Percentiles rank a stretch among this genome's conserved stretches.
phyloP scores from a whole-genome alignment of 2,797 vertebrate genomes.

The Acomys russatus region DNA sequence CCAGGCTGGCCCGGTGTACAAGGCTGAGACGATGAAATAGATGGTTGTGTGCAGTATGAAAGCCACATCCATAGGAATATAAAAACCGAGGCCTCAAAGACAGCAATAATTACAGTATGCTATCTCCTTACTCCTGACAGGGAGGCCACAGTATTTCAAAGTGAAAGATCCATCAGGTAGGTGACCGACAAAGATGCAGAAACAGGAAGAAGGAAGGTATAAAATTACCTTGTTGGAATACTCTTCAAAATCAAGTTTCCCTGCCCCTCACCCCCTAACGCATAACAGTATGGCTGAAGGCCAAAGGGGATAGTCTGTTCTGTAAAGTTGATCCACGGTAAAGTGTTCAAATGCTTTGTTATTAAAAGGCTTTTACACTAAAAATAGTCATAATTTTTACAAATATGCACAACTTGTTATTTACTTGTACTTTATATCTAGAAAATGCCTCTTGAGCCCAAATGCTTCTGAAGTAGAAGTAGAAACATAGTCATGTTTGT shows the following conservation, averaged over 20 bases:
- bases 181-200: constrained; percentile 52
- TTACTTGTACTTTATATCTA: neutral
- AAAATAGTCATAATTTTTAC: neutral
- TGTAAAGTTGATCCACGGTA: neutral
- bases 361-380: constrained; percentile 34
- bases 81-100: neutral
- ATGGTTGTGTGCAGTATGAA: neutral
- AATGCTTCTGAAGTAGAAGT: neutral
- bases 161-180: constrained; percentile 8
- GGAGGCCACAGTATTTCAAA: constrained; percentile 8
- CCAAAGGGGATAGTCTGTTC: constrained; percentile 3
- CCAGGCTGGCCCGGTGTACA: neutral
- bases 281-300: neutral
- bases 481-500: neutral
- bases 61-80: neutral
- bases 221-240: constrained; percentile 18
- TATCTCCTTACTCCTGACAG: neutral
- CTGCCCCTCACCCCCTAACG: neutral
- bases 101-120: neutral
- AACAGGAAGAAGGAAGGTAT: constrained; percentile 25
- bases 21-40: neutral
- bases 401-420: neutral
- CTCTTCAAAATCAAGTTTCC: neutral
- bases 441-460: constrained; percentile 23
- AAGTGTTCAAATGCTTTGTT: constrained; percentile 35